These are phyloP conservation scores for Eucera pruinosa DNA, from an alignment of 2,888 invertebrate species.

Conservation along the genomic window DNA sequence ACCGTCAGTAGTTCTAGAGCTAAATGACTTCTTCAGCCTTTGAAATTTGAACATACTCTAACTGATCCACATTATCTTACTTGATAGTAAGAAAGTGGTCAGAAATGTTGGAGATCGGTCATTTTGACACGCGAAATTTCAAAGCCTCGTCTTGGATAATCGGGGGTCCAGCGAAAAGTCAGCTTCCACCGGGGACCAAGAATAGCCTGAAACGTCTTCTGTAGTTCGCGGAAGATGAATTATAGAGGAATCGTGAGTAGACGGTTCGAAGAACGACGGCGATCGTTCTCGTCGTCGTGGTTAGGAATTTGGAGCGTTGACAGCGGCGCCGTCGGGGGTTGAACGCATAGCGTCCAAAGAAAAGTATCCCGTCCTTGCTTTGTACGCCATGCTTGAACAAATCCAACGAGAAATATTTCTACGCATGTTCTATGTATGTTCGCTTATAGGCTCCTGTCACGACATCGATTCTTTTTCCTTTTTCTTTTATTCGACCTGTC, in stretches of 20 bases:
- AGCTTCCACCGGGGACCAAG: conserved; percentile 52
- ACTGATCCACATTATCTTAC: not conserved
- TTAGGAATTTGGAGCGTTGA: conserved; percentile 72
- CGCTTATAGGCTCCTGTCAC: not conserved
- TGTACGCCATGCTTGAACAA: conserved; percentile 38
- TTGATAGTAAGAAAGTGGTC: not conserved
- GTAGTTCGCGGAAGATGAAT: conserved; percentile 72
- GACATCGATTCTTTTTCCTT: not conserved
- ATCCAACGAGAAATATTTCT: conserved; percentile 15
- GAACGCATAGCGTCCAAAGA: conserved; percentile 42
- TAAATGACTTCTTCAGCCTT: too few relatives aligned
- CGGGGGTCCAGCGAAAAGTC: conserved; percentile 57
- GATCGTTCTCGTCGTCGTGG: conserved; percentile 58
- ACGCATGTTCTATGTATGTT: not conserved
- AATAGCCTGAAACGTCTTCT: conserved; percentile 68
- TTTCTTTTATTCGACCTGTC: too few relatives aligned
- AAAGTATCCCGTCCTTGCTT: conserved; percentile 49
- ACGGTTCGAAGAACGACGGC: conserved; percentile 66
- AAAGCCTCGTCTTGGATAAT: conserved; percentile 59
- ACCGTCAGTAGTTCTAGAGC: too few relatives aligned
- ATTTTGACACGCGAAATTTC: conserved; percentile 54
- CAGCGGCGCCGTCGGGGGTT: conserved; percentile 68
- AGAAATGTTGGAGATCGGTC: conserved; percentile 61
- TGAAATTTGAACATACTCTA: not conserved
- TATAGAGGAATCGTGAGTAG: conserved; percentile 71